Evolutionary conservation across 2,888 invertebrate species (phyloP).

Genomic region (Leptarthrus brevirostris): DNA sequence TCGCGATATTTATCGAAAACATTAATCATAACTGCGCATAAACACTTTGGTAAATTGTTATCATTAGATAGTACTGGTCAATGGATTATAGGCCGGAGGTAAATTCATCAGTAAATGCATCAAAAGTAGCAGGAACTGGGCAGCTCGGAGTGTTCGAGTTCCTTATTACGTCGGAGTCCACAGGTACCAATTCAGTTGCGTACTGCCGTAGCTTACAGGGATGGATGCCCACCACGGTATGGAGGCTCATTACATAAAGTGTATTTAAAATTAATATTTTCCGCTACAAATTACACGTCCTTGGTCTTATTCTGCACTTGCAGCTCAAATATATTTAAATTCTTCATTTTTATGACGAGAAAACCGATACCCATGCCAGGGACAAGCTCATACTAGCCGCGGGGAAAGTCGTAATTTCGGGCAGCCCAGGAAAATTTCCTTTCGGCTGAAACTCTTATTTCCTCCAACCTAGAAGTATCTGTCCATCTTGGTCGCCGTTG

Average conservation of each 20-base stretch:
- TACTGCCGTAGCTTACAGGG: not conserved
- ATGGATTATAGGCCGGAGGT: constrained; percentile 26
- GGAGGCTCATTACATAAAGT: constrained; percentile 49
- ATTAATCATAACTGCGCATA: constrained; percentile 50
- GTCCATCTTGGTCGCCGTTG: not conserved
- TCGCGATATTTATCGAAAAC: constrained; percentile 37
- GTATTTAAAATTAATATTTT: constrained; percentile 53
- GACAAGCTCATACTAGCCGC: constrained; percentile 1
- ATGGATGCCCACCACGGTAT: not conserved
- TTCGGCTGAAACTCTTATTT: constrained; percentile 15
- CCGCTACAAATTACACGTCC: constrained; percentile 49
- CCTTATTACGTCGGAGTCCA: not conserved
- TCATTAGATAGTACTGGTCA: constrained; percentile 19
- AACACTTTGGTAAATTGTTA: constrained; percentile 49
- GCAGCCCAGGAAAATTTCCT: constrained; percentile 1
- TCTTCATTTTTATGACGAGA: not conserved
- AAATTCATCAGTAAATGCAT: not conserved
- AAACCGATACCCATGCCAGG: not conserved
- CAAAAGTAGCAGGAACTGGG: constrained; percentile 1
- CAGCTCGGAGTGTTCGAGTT: not conserved
- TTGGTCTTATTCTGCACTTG: constrained; percentile 4
- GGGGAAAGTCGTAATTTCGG: constrained; percentile 38
- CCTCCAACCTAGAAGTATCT: constrained; percentile 13
- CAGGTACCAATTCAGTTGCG: constrained; percentile 22
- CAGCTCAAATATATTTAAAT: constrained; percentile 44